These are phyloP conservation scores for Spea bombifrons DNA, from an alignment of 2,113 vertebrate genomes.

Conservation along the genomic window DNA sequence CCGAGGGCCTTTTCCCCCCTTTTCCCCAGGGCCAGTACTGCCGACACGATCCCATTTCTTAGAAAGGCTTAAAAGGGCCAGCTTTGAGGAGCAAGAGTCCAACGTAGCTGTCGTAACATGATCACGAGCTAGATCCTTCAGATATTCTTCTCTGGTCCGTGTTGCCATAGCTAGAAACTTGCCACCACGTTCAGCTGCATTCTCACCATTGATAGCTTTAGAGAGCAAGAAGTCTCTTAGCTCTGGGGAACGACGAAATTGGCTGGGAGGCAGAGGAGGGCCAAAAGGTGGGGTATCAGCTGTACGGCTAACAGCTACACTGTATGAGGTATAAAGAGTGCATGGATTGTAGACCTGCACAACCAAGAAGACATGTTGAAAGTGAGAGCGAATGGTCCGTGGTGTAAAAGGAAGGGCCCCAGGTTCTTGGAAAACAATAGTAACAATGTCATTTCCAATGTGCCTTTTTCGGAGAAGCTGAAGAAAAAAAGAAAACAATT, in stretches of 20 bases:
- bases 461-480: conserved; percentile 86
- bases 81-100: conserved; percentile 83
- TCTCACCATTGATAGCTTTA: conserved; percentile 86
- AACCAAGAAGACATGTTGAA: conserved; percentile 87
- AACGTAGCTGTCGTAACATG: conserved; percentile 85
- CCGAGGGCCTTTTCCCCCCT: conserved; percentile 64
- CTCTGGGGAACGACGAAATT: conserved; percentile 71
- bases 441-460: conserved; percentile 89
- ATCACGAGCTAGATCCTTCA: conserved; percentile 84
- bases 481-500: neutral
- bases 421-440: conserved; percentile 88
- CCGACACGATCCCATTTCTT: conserved; percentile 64
- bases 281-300: conserved; percentile 88
- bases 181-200: conserved; percentile 80
- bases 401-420: conserved; percentile 84
- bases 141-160: conserved; percentile 83
- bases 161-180: conserved; percentile 91
- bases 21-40: conserved; percentile 34
- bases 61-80: conserved; percentile 79
- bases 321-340: conserved; percentile 77
- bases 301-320: conserved; percentile 84
- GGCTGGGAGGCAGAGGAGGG: conserved; percentile 75
- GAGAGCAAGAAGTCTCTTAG: conserved; percentile 85
- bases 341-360: conserved; percentile 75
- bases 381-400: conserved; percentile 84